Evolutionary conservation across 1,140 invertebrate genomes (phyloP).

Genomic region (Oreohelix idahoensis): DNA sequence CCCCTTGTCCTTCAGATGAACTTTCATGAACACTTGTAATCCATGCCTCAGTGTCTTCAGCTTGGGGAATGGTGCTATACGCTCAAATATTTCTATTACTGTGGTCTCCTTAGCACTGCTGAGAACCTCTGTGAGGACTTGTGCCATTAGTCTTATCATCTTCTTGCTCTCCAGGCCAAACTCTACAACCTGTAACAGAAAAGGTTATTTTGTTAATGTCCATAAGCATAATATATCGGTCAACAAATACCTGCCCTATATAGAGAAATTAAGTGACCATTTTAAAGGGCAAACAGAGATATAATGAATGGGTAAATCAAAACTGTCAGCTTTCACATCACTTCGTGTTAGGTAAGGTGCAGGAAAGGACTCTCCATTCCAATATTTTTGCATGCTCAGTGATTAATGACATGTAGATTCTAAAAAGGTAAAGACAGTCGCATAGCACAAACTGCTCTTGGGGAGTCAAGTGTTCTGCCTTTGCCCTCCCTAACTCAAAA

Average conservation of each 20-base stretch:
- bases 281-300: neutral
- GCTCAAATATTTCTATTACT: conserved; percentile 27
- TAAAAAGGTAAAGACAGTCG: too few relatives aligned
- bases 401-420: too few relatives aligned
- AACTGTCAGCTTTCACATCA: too few relatives aligned
- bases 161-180: conserved; percentile 41
- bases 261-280: neutral
- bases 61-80: conserved; percentile 30
- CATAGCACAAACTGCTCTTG: too few relatives aligned
- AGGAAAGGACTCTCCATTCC: too few relatives aligned
- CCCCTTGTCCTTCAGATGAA: conserved; percentile 34
- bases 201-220: neutral
- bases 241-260: too few relatives aligned
- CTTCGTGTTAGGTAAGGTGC: too few relatives aligned
- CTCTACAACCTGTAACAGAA: conserved; percentile 29
- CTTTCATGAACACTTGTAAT: conserved; percentile 41
- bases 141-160: conserved; percentile 25
- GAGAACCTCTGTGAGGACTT: conserved; percentile 27
- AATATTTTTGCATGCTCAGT: too few relatives aligned
- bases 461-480: too few relatives aligned
- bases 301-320: too few relatives aligned
- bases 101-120: neutral
- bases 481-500: too few relatives aligned
- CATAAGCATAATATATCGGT: too few relatives aligned
- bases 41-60: conserved; percentile 30